Conservation (phyloP, 2,888 invertebrate species). For the Calephelis perditalis region DNA sequence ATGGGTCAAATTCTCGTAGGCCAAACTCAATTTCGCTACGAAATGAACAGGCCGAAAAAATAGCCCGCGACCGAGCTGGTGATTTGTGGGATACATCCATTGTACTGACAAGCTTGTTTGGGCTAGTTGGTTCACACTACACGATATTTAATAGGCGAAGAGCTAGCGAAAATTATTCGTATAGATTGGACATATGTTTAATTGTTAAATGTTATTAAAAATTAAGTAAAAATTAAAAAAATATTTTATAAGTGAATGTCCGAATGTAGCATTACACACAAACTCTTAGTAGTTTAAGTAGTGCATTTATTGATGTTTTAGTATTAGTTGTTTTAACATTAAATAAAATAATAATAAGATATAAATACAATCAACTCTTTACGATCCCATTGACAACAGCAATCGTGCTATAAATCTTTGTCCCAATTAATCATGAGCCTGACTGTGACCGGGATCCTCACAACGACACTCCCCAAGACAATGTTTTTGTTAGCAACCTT, state of each 20-base stretch:
- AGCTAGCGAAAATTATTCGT: neutral
- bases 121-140: conserved; percentile 47
- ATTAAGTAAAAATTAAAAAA: too few relatives aligned
- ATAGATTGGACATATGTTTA: too few relatives aligned
- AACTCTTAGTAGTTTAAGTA: too few relatives aligned
- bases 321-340: too few relatives aligned
- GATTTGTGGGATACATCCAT: conserved; percentile 73
- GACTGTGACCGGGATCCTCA: conserved; percentile 36
- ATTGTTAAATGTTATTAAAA: too few relatives aligned
- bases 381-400: conserved; percentile 35
- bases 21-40: conserved; percentile 66
- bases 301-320: too few relatives aligned
- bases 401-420: conserved; percentile 43
- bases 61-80: conserved; percentile 55
- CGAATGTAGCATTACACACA: too few relatives aligned
- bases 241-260: too few relatives aligned
- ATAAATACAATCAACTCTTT: conserved; percentile 23
- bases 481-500: conserved; percentile 38
- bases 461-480: conserved; percentile 33
- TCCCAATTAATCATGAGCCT: conserved; percentile 42
- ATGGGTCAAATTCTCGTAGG: conserved; percentile 52
- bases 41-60: conserved; percentile 70
- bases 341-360: conserved; percentile 1
- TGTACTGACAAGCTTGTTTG: conserved; percentile 70
- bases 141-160: conserved; percentile 34